Evolutionary conservation across 2,113 vertebrate genomes (phyloP), one percentile per base, ranked within the genome.

Genomic region (Macrotis lagotis): DNA sequence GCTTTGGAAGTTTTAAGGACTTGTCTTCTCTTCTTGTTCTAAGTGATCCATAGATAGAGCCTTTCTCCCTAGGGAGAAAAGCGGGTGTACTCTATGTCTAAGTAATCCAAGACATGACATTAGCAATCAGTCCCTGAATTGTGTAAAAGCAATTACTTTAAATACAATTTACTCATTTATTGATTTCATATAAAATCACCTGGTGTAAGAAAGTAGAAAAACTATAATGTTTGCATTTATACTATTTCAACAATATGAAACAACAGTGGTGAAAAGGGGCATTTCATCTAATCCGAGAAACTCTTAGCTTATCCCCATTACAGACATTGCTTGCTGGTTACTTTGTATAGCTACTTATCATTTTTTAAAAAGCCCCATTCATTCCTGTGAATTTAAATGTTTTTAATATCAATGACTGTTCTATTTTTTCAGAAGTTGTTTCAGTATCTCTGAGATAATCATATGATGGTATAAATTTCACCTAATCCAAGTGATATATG

Each of bases 161-260:
- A 97, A 97, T 95, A 95, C 25, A 93, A 94, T 97, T 96, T 97
- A 96, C 88, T 93, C 90, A 90, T 11, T 48, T 74, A 98, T 96
- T 93, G 95, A 97, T 97, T 97, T 94, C 25, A 59, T 93, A 93
- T 97, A 96, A 98, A 97, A 96, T 93, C 95, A 95, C 96, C 96
- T 97, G 96, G 90, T 95, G 91, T 91, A 92, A 94, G 31, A 93
- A 90, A 93, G 94, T 98, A 95, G 92, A 97, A 97, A 95, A 95
- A 92, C 48, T 94, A 95, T 94, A 95, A 96, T 92, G 50, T 48
- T 95, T 94, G 28, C 53, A 93, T 51, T 92, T 93, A 59, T 96
- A 90, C 59, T 37, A 66, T 37, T 55, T 55, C 25, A 66, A n/a
- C 31, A 66, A 19, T 66, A 16, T n/a, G 6, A 31, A 66, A 66